Percentiles rank a stretch among this genome's conserved stretches.
These are phyloP conservation scores for Drosophila sulfurigaster DNA, from an alignment of 1,140 invertebrate genomes.

Conservation along the genomic window DNA sequence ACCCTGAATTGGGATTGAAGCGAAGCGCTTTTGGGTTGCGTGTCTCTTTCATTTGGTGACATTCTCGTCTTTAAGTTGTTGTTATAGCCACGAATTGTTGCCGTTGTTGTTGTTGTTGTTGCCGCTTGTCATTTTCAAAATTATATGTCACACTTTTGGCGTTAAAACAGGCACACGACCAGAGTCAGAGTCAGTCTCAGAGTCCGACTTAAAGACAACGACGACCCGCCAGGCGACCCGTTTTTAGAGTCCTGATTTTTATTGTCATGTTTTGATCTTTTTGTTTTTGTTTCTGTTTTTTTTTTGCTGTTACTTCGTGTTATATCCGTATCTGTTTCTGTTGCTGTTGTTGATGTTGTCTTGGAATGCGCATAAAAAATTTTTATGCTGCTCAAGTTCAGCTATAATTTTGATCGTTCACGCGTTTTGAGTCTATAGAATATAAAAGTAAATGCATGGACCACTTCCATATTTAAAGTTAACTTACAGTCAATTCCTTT, in stretches of 20 bases:
- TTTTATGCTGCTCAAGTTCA: constrained; percentile 62
- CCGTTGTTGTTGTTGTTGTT: constrained; percentile 51
- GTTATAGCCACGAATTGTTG: constrained; percentile 57
- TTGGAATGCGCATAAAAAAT: constrained; percentile 79
- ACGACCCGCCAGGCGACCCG: constrained; percentile 60
- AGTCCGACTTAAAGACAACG: constrained; percentile 18
- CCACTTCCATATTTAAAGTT: neutral
- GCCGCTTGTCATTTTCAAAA: constrained; percentile 78
- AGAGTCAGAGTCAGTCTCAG: constrained; percentile 11
- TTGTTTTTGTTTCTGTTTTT: constrained; percentile 30
- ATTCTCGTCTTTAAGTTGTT: constrained; percentile 74
- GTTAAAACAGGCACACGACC: constrained; percentile 81
- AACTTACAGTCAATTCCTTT: neutral
- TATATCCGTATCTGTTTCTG: constrained; percentile 5
- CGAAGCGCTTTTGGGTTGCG: constrained; percentile 53
- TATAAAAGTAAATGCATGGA: neutral
- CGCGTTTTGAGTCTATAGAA: too few species aligned
- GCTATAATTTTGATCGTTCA: constrained; percentile 16
- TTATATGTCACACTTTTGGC: constrained; percentile 82
- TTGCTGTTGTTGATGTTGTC: constrained; percentile 46
- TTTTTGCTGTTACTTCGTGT: constrained; percentile 16
- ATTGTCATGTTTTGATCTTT: constrained; percentile 83
- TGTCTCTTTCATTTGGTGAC: constrained; percentile 76
- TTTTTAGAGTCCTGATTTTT: constrained; percentile 79
- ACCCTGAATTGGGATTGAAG: constrained; percentile 1